Conservation (phyloP, 2,888 invertebrate species). For the Spicauda simplicius region DNA sequence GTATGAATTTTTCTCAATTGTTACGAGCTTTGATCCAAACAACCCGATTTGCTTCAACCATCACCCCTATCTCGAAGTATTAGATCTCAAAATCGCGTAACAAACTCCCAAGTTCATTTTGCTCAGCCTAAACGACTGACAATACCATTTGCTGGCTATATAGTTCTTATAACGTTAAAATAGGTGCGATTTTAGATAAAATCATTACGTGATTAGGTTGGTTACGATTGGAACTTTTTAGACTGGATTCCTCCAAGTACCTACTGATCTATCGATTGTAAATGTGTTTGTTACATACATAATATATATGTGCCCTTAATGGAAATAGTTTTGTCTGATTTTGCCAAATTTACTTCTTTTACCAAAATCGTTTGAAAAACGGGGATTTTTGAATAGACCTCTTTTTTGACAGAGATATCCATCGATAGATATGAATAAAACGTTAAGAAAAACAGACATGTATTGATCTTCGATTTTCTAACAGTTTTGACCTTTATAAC, state of each 20-base stretch:
- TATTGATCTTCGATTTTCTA: no score
- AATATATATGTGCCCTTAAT: background rate
- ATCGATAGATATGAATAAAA: no score
- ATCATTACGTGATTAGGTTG: background rate
- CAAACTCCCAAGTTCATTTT: background rate
- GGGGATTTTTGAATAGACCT: no score
- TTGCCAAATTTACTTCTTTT: no score
- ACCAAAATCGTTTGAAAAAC: no score
- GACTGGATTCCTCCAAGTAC: conserved; percentile 30
- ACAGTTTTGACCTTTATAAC: no score
- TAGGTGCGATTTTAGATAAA: conserved; percentile 14
- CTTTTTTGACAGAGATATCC: no score
- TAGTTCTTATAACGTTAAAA: conserved; percentile 11
- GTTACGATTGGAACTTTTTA: conserved; percentile 27
- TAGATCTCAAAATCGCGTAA: background rate
- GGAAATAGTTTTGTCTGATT: background rate
- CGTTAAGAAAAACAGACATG: no score
- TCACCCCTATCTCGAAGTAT: background rate
- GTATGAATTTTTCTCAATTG: conserved; percentile 38
- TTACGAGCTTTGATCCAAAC: conserved; percentile 23
- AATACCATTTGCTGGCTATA: conserved; percentile 17
- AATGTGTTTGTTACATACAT: conserved; percentile 16
- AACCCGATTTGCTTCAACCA: conserved; percentile 5
- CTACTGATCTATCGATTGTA: conserved; percentile 29
- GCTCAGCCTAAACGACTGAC: conserved; percentile 27